Evolutionary conservation across 2,113 vertebrate genomes (phyloP).

Genomic region (Otocyon megalotis): DNA sequence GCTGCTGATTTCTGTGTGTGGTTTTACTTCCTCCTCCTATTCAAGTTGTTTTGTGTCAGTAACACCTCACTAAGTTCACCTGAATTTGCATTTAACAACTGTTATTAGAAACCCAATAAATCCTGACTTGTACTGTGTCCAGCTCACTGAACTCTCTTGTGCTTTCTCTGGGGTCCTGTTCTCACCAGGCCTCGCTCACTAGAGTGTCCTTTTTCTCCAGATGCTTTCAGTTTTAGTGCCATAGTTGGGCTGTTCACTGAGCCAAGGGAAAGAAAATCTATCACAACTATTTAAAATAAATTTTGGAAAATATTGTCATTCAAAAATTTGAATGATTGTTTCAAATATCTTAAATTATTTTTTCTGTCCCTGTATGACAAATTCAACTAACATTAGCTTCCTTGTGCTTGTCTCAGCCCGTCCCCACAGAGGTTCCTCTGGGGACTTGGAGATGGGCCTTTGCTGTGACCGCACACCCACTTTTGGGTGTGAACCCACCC

Average conservation of each 20-base stretch:
- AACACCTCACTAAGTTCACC: neutral
- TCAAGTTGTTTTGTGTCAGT: neutral
- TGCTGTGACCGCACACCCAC: neutral
- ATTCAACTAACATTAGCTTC: neutral
- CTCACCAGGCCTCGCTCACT: neutral
- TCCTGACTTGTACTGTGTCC: rapidly evolving
- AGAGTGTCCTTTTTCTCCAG: neutral
- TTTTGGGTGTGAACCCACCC: neutral
- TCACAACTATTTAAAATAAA: neutral
- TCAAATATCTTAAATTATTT: neutral
- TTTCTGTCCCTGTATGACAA: neutral
- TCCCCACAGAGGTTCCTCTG: neutral
- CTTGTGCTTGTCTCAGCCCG: rapidly evolving
- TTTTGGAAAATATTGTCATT: neutral
- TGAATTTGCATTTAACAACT: neutral
- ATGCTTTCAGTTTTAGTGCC: neutral
- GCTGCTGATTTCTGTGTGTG: neutral
- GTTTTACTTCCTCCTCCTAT: neutral
- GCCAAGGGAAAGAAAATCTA: neutral
- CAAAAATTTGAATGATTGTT: neutral
- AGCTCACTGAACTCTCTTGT: too few species aligned
- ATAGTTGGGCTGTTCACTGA: neutral
- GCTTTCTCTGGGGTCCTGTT: neutral
- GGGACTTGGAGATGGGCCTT: neutral
- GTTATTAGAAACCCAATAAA: neutral